Evolutionary conservation across 2,888 invertebrate genomes (phyloP), one percentile per base, ranked within the genome.

Genomic region (Euzophera pinguis): DNA sequence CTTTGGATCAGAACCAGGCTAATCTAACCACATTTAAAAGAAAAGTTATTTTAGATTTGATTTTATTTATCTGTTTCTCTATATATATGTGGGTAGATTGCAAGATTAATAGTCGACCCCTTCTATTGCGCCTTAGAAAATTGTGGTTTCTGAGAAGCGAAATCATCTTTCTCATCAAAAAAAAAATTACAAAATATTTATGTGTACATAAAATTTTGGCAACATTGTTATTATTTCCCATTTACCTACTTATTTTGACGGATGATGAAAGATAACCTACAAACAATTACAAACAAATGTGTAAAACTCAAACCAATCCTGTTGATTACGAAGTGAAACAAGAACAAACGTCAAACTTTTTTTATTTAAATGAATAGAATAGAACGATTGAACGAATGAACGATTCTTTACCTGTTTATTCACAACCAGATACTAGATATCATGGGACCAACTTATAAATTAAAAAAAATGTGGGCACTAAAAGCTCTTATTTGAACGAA

Each of bases 401-500:
- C 14, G 45, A 45, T 45, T 16, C 45, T 45, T 45, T 45, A 16
- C 32, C 32, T 9, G 29, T 16, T 14, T 16, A 32, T 32, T 14
- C 32, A 45, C 14, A 9, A 32, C 3, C 13, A 7, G 10, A 7
- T 7, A 13, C 29, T 16, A n/a, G n/a, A n/a, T n/a, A 14, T 32
- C 22, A 7, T 32, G 16, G 8, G 14, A 45, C 32, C 45, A 14
- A 32, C 32, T 14, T 45, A 32, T 45, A 27, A 27, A 45, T 32
- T 45, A 27, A 27, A 45, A 14, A 32, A 34, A 32, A 32, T 45
- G 32, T 45, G 32, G 45, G 12, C 34, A 32, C 32, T 45, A 45
- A 34, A 45, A 45, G 45, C 45, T 10, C 13, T 45, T 32, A 45
- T 32, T 45, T 45, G 45, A 45, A 32, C 32, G 45, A 45, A 45